phyloP scores from a whole-genome alignment of 2,113 vertebrate genomes.

The Syngnathus typhle region DNA sequence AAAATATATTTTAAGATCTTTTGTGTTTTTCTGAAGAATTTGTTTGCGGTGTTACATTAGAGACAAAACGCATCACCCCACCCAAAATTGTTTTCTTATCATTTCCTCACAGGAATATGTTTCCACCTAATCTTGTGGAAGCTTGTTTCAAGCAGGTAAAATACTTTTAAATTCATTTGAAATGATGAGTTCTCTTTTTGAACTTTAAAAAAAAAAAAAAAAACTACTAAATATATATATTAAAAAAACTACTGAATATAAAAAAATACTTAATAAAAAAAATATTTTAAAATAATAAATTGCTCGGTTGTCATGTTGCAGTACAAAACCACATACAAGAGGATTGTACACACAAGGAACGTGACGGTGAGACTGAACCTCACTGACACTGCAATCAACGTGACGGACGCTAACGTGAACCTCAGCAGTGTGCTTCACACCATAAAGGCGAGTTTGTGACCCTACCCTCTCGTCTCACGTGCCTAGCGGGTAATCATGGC shows the following conservation, averaged over 20 bases:
- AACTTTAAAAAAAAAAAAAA: neutral
- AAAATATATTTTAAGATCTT: neutral
- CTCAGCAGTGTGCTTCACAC: conserved; percentile 77
- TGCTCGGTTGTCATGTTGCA: conserved; percentile 44
- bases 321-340: conserved; percentile 88
- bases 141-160: conserved; percentile 98
- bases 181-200: neutral
- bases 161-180: neutral
- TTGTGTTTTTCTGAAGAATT: neutral
- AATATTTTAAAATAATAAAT: neutral
- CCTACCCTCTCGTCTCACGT: neutral
- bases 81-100: neutral
- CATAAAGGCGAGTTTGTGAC: conserved; percentile 54
- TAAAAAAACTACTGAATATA: too few relatives aligned
- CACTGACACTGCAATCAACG: conserved; percentile 46
- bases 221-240: too few relatives aligned
- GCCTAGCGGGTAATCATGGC: neutral
- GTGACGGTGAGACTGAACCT: conserved; percentile 56
- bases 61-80: neutral
- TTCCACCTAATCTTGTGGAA: conserved; percentile 92
- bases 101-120: conserved; percentile 85
- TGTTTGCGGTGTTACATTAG: neutral
- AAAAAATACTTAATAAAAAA: too few relatives aligned
- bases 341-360: conserved; percentile 77
- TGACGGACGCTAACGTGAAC: conserved; percentile 65